These are phyloP conservation scores for Silvanus unidentatus DNA, from an alignment of 2,888 invertebrate species.

Conservation along the genomic window DNA sequence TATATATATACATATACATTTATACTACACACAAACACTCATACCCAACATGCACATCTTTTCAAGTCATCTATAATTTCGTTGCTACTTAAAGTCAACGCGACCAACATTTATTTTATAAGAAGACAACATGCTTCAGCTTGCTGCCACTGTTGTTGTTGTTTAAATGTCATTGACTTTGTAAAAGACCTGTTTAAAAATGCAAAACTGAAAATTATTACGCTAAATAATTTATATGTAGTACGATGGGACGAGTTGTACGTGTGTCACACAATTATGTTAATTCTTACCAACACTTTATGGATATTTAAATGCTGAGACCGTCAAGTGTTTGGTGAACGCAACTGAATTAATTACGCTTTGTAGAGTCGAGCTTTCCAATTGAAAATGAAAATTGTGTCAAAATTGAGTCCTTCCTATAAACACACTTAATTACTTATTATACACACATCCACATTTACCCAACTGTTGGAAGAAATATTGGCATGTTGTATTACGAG, in stretches of 20 bases:
- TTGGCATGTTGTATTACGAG: too few relatives aligned
- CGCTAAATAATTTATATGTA: constrained; percentile 2
- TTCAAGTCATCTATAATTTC: constrained; percentile 6
- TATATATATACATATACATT: too few relatives aligned
- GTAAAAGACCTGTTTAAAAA: constrained; percentile 3
- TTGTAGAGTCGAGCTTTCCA: background rate
- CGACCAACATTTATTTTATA: too few relatives aligned
- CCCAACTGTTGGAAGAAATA: too few relatives aligned
- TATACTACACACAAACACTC: constrained; percentile 4
- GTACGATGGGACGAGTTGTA: constrained; percentile 1
- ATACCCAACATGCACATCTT: constrained; percentile 21
- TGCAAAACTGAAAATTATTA: constrained; percentile 4
- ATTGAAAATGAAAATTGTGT: background rate
- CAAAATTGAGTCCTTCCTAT: constrained; percentile 1
- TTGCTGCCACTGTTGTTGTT: background rate
- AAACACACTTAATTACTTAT: too few relatives aligned
- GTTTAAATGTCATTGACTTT: constrained; percentile 6
- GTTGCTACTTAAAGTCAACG: background rate
- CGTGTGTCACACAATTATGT: background rate
- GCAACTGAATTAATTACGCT: background rate
- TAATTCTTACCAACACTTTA: constrained; percentile 18
- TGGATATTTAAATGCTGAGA: constrained; percentile 25
- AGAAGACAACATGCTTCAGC: background rate
- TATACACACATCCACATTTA: too few relatives aligned
- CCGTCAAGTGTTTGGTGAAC: constrained; percentile 27